Evolutionary conservation across 2,888 invertebrate genomes (phyloP), one percentile per base, ranked within the genome.

Genomic region (Lysandra bellargus): DNA sequence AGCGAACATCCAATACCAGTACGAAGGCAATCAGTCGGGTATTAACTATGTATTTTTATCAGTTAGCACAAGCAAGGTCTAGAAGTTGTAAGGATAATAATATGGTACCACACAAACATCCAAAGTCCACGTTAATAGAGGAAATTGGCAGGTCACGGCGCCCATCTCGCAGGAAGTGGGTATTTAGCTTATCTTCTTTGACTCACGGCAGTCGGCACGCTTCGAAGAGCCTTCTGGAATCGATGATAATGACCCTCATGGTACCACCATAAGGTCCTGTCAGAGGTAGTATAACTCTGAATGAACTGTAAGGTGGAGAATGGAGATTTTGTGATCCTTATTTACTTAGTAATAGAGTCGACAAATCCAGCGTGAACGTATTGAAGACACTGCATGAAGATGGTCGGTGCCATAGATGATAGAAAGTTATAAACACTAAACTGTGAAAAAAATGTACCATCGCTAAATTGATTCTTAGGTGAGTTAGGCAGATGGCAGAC

Each of bases 141-240:
- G 53, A 69, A 69, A 49, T 77, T 37, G 49, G 60, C 74, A 40
- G 64, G 77, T 75, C 79, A 81, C 87, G 85, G 89, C 82, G 86
- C 87, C 88, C 84, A 87, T 80, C 77, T 78, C 83, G 86, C 90
- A 91, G 92, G 93, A 93, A 92, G 91, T 90, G 84, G 84, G 87
- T 89, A 88, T 93, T 93, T 92, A 92, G 88, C 89, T 92, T 92
- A 93, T 91, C 92, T 90, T 87, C 86, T 86, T 86, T 85, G 86
- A 84, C 83, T 61, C 73, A 79, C 72, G 17, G 23, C 23, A 23
- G 23, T 23, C 23, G 23, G 17, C 57, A 17, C 57, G 17, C 57
- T 57, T 57, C 17, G 4, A 57, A 57, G 4, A 12, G 57, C 57
- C 17, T 57, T 17, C 17, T 9, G 4, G 17, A 57, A 6, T 44